phyloP scores from a whole-genome alignment of 2,797 vertebrate species.

The Cryptoprocta ferox region DNA sequence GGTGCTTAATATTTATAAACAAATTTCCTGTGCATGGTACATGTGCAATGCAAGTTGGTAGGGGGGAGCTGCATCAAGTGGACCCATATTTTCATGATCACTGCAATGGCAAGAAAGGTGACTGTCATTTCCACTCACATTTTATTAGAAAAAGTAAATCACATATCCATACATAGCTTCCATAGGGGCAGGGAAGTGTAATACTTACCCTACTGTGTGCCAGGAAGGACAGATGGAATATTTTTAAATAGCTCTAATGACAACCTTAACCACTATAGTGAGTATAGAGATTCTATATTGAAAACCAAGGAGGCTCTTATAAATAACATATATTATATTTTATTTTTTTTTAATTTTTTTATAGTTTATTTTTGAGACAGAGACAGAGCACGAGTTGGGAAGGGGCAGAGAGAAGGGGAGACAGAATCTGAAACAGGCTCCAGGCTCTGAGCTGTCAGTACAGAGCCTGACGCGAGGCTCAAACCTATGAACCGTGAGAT shows the following conservation, averaged over 20 bases:
- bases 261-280: neutral
- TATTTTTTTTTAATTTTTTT: neutral
- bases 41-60: neutral
- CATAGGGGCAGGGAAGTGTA: neutral
- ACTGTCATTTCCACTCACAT: neutral
- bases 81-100: neutral
- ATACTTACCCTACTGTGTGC: neutral
- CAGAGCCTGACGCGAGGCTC: no score
- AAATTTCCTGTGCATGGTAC: neutral
- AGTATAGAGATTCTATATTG: neutral
- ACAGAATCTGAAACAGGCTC: no score
- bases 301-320: neutral
- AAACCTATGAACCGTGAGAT: no score
- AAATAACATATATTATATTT: neutral
- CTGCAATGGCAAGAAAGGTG: neutral
- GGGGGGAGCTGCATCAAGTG: rapidly evolving
- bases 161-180: neutral
- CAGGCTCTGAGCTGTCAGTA: no score
- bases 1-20: neutral
- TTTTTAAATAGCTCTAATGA: neutral
- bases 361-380: no score
- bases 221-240: neutral
- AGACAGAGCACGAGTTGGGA: no score
- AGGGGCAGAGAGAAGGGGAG: no score
- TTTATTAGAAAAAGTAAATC: slow-evolving; percentile 7